A percentile compares a stretch with the other conserved stretches of the same genome.
phyloP scores from a whole-genome alignment of 2,888 invertebrate species.

The Drosophila pseudotalamancana region DNA sequence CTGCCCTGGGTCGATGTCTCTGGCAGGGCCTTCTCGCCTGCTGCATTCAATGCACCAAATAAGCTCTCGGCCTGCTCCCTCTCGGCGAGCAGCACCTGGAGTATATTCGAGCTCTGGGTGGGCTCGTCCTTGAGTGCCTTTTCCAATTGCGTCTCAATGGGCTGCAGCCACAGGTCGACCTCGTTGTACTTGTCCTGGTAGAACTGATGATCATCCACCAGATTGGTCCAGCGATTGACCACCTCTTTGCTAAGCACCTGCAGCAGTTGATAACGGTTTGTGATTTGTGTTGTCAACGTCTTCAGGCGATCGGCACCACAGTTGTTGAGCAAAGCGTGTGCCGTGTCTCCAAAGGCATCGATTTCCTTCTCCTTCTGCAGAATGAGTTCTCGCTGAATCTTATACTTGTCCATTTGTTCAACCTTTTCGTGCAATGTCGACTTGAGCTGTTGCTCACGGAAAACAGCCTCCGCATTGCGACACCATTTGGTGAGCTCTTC shows the following conservation, averaged over 20 bases:
- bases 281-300: slow-evolving; percentile 94
- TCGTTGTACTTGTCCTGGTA: slow-evolving; percentile 91
- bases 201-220: slow-evolving; percentile 92
- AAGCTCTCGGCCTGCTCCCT: slow-evolving; percentile 93
- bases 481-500: slow-evolving; percentile 94
- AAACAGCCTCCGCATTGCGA: slow-evolving; percentile 91
- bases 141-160: slow-evolving; percentile 89
- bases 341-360: slow-evolving; percentile 94
- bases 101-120: slow-evolving; percentile 88
- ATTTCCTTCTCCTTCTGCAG: slow-evolving; percentile 92
- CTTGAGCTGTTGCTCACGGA: slow-evolving; percentile 93
- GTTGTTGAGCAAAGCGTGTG: slow-evolving; percentile 92
- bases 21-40: slow-evolving; percentile 95
- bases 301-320: slow-evolving; percentile 94
- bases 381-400: slow-evolving; percentile 90
- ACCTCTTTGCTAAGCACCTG: slow-evolving; percentile 93
- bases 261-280: slow-evolving; percentile 92
- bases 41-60: slow-evolving; percentile 89
- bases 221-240: slow-evolving; percentile 92
- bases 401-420: slow-evolving; percentile 89
- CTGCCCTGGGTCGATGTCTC: slow-evolving; percentile 96
- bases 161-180: slow-evolving; percentile 90
- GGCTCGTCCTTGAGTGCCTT: slow-evolving; percentile 88
- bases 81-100: slow-evolving; percentile 91
- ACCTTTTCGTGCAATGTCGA: slow-evolving; percentile 93